Evolutionary conservation across 2,888 invertebrate genomes (phyloP), one percentile per base, ranked within the genome.

Genomic region (Nymphalis urticae): DNA sequence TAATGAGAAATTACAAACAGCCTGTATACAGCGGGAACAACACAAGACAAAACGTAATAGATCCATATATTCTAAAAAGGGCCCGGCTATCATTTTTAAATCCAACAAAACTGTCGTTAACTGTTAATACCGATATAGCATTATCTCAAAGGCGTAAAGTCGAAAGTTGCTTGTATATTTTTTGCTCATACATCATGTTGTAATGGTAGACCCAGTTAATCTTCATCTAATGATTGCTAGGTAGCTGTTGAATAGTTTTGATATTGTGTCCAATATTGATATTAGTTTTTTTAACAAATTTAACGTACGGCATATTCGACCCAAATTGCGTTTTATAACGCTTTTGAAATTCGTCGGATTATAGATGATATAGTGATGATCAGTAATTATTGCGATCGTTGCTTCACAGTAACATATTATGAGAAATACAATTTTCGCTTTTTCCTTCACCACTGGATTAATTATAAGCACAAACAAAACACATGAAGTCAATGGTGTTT

Each of bases 41-140:
- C 78, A 84, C 81, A 83, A 84, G 78, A 84, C 82, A 80, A 85
- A 84, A 83, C 83, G 85, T 85, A 86, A 88, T 85, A 87, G 88
- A 89, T 86, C 88, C 87, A 88, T 86, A 87, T 85, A 85, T 85
- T 85, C 81, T 84, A 85, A 80, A 58, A 85, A 87, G 85, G 84
- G 85, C 84, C 42, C 84, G 76, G 73, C 80, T 75, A 74, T 77
- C 73, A 74, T 75, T 75, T 75, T 72, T 74, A 68, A 75, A 66
- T 68, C 76, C 74, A 76, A 68, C 56, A 48, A 67, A 61, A 56
- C 56, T 58, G 53, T 61, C 60, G 42, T 54, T 63, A 75, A 74
- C 68, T 24, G 4, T 53, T 16, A 69, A 69, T 72, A 69, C 70
- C 47, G 68, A 62, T 66, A 68, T 54, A 60, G 16, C 48, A 75